Conservation (phyloP, 2,113 vertebrate genomes). For the Macroglossus sobrinus region DNA sequence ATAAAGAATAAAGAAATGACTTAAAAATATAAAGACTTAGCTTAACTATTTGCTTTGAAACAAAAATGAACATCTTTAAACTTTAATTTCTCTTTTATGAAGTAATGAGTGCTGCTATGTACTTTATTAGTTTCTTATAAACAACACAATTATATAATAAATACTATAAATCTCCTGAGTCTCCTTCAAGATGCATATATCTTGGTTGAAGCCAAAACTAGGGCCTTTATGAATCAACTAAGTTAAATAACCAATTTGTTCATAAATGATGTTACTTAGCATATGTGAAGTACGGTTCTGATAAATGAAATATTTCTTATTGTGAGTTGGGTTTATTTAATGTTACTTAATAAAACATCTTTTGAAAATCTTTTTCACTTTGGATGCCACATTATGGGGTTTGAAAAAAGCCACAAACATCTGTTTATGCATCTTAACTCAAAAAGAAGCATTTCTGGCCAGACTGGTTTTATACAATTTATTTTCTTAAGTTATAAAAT, state of each 20-base stretch:
- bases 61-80: background rate
- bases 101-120: background rate
- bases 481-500: background rate
- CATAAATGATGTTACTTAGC: background rate
- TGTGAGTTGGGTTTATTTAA: background rate
- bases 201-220: background rate
- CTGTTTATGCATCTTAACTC: background rate
- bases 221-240: background rate
- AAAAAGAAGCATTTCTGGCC: background rate
- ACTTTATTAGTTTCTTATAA: background rate
- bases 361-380: background rate
- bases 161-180: background rate
- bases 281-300: background rate
- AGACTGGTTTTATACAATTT: background rate
- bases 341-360: background rate
- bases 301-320: background rate
- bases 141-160: background rate
- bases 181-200: background rate
- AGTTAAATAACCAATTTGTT: background rate
- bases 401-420: background rate
- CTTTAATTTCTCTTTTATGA: background rate
- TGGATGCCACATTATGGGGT: background rate
- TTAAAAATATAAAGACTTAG: background rate
- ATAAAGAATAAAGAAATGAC: background rate
- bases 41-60: background rate